These are phyloP conservation scores for Sinocyclocheilus maitianheensis DNA, from an alignment of 2,113 vertebrate species.

Conservation along the genomic window DNA sequence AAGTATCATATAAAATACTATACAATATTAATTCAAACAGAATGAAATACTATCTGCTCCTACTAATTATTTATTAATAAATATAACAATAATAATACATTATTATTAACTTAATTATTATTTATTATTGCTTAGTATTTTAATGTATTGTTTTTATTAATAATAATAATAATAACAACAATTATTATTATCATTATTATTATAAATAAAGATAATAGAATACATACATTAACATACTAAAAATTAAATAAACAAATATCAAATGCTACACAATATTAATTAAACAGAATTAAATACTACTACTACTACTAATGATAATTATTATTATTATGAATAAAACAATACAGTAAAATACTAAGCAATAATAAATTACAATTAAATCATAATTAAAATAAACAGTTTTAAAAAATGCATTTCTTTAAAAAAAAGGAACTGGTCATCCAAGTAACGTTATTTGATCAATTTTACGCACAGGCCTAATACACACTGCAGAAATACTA, in stretches of 20 bases:
- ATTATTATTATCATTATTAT: too few species aligned
- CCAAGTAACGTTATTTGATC: background rate
- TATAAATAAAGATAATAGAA: background rate
- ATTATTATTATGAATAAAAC: background rate
- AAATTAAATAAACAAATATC: background rate
- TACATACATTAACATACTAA: background rate
- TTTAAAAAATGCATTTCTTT: background rate
- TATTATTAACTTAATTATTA: background rate
- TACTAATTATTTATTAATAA: background rate
- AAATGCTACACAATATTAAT: background rate
- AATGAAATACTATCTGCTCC: background rate
- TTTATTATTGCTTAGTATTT: background rate
- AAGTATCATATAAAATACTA: background rate
- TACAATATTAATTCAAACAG: background rate
- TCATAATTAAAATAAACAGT: background rate
- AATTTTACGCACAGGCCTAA: background rate
- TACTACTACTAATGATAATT: background rate
- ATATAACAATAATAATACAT: too few species aligned
- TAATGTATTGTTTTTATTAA: background rate
- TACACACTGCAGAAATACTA: background rate
- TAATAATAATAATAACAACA: background rate
- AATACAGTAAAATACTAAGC: background rate
- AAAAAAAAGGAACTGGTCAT: background rate
- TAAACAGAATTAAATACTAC: background rate
- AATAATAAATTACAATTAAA: background rate